Evolutionary conservation across 2,888 invertebrate species (phyloP).

Genomic region (Brachynemurus nebulosus): DNA sequence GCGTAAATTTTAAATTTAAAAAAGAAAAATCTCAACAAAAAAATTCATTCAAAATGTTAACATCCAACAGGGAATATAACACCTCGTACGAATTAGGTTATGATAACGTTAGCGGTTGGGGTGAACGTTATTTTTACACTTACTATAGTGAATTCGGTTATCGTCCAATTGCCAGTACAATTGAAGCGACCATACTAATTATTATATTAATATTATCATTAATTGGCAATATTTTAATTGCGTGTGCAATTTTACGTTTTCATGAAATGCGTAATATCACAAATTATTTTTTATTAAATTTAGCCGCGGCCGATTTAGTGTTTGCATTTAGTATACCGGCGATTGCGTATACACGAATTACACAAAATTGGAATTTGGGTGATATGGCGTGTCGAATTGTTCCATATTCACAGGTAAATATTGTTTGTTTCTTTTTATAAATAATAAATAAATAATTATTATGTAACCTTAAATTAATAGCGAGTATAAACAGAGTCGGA

Average conservation of each 20-base stretch:
- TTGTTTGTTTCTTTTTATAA: not conserved
- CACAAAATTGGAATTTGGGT: slow-evolving; percentile 37
- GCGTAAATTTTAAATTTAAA: no score
- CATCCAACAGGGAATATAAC: slow-evolving; percentile 21
- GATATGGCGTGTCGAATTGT: slow-evolving; percentile 35
- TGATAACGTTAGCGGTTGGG: slow-evolving; percentile 36
- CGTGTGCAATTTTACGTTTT: slow-evolving; percentile 34
- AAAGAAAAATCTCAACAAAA: no score
- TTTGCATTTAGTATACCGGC: slow-evolving; percentile 40
- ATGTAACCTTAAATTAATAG: no score
- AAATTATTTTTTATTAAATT: slow-evolving; percentile 40
- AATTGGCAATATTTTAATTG: slow-evolving; percentile 37
- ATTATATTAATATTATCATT: slow-evolving; percentile 34
- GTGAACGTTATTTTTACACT: slow-evolving; percentile 38
- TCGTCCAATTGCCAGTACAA: slow-evolving; percentile 26
- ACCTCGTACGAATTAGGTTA: slow-evolving; percentile 37
- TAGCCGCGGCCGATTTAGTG: slow-evolving; percentile 50
- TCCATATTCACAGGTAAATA: slow-evolving; percentile 39
- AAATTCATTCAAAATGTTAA: not conserved
- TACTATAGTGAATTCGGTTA: slow-evolving; percentile 40
- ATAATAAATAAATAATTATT: no score
- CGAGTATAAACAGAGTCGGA: no score
- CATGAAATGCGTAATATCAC: slow-evolving; percentile 41
- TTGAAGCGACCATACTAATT: slow-evolving; percentile 32
- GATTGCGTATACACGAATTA: slow-evolving; percentile 36